These are phyloP conservation scores for Drosophila setosimentum DNA, from an alignment of 2,888 invertebrate species.

Conservation along the genomic window DNA sequence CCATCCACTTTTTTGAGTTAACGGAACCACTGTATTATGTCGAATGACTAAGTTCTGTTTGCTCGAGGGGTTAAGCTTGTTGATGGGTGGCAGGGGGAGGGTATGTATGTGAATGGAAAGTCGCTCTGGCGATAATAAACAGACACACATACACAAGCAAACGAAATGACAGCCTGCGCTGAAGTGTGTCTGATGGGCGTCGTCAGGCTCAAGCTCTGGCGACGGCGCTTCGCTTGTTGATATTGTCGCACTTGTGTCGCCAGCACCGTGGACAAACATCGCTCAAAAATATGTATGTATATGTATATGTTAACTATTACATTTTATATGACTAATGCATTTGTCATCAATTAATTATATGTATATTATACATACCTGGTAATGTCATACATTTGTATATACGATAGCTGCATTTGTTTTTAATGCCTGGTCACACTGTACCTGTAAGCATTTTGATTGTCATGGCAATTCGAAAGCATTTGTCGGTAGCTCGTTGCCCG, in stretches of 20 bases:
- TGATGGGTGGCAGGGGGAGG: not conserved
- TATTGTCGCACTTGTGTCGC: conserved; percentile 66
- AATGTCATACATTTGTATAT: not conserved
- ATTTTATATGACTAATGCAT: not conserved
- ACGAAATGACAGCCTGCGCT: conserved; percentile 65
- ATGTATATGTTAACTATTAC: not conserved
- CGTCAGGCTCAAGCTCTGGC: conserved; percentile 59
- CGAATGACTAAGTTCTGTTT: conserved; percentile 58
- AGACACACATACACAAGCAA: conserved; percentile 63
- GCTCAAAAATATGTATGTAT: no score
- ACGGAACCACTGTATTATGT: conserved; percentile 31
- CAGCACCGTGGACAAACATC: conserved; percentile 51
- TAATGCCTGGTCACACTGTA: conserved; percentile 58
- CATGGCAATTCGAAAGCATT: conserved; percentile 84
- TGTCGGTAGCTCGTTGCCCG: conserved; percentile 70
- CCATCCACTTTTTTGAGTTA: not conserved
- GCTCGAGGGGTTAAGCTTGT: conserved; percentile 32
- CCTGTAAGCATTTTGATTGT: conserved; percentile 79
- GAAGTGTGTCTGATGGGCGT: conserved; percentile 76
- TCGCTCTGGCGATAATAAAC: conserved; percentile 74
- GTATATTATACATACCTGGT: not conserved
- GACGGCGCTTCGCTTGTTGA: conserved; percentile 67
- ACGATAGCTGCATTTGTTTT: not conserved
- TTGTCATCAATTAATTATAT: not conserved
- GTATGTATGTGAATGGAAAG: conserved; percentile 15